A percentile compares a stretch with the other conserved stretches of the same genome.
Conservation (phyloP, 2,888 invertebrate species). For the Dyspetes luteomarginatus region DNA sequence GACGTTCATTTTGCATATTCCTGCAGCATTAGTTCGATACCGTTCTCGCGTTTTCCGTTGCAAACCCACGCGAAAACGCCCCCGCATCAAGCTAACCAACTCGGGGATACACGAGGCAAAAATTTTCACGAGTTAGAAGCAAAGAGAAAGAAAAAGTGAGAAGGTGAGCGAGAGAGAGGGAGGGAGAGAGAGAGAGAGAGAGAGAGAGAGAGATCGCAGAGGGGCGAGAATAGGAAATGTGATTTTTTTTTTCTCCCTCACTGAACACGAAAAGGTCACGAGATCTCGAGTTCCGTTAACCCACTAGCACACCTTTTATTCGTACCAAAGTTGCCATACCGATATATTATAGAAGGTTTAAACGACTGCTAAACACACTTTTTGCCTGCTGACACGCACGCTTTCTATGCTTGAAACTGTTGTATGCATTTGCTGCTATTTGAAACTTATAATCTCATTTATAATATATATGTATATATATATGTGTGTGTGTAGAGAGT, state of each 20-base stretch:
- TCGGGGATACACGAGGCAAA: slow-evolving; percentile 21
- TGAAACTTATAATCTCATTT: neutral
- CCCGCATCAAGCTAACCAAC: slow-evolving; percentile 7
- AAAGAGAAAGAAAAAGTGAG: neutral
- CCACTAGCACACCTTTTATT: slow-evolving; percentile 40
- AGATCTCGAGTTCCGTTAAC: slow-evolving; percentile 47
- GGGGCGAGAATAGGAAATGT: neutral
- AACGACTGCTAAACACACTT: slow-evolving; percentile 2
- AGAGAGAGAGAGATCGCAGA: slow-evolving; percentile 34
- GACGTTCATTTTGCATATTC: slow-evolving; percentile 17
- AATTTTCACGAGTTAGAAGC: slow-evolving; percentile 39
- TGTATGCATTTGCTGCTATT: neutral
- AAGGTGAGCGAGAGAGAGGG: neutral
- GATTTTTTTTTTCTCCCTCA: neutral
- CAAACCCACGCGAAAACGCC: slow-evolving; percentile 35
- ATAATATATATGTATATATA: neutral
- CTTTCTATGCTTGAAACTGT: neutral
- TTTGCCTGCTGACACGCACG: neutral
- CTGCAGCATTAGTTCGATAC: slow-evolving; percentile 43
- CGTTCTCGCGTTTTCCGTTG: slow-evolving; percentile 44
- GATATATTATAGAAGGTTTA: neutral
- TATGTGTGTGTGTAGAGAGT: neutral
- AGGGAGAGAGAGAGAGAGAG: slow-evolving; percentile 6
- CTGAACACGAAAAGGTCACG: slow-evolving; percentile 54
- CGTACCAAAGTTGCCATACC: neutral